Evolutionary conservation across 1,140 invertebrate species (phyloP).

Genomic region (Ceratina japonica): DNA sequence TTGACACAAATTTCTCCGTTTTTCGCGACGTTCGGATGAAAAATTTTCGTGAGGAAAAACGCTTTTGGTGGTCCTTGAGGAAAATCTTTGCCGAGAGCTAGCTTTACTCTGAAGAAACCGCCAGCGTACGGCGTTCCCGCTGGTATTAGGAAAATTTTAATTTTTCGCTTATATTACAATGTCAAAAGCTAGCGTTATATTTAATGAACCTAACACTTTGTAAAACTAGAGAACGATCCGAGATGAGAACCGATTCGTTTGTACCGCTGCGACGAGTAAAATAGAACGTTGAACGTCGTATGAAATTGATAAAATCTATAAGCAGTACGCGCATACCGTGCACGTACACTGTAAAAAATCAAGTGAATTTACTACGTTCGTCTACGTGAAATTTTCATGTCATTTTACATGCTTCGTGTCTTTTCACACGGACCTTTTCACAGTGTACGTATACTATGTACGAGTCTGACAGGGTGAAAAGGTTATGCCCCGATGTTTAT

Average conservation of each 20-base stretch:
- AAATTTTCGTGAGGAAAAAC: conserved; percentile 97
- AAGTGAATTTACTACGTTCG: too few relatives aligned
- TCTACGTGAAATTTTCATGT: too few relatives aligned
- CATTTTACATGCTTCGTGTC: too few relatives aligned
- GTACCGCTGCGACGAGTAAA: neutral
- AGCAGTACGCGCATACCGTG: too few relatives aligned
- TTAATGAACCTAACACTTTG: neutral
- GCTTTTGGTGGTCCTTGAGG: conserved; percentile 96
- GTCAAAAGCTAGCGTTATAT: neutral
- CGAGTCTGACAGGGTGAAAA: conserved; percentile 32
- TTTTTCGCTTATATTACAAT: conserved; percentile 10
- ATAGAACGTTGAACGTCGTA: neutral
- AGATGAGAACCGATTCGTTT: neutral
- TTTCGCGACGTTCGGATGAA: conserved; percentile 97
- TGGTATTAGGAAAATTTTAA: conserved; percentile 69
- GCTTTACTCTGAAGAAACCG: conserved; percentile 93
- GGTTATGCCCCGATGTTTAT: conserved; percentile 22
- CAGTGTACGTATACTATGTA: neutral
- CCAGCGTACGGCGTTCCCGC: conserved; percentile 92
- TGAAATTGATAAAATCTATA: neutral
- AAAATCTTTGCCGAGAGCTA: conserved; percentile 95
- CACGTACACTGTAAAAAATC: too few relatives aligned
- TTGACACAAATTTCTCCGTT: conserved; percentile 99
- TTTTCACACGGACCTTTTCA: too few relatives aligned
- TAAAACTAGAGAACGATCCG: too few relatives aligned